Evolutionary conservation across 2,888 invertebrate genomes (phyloP), one percentile per base, ranked within the genome.

Genomic region (Drosophila multiciliata): DNA sequence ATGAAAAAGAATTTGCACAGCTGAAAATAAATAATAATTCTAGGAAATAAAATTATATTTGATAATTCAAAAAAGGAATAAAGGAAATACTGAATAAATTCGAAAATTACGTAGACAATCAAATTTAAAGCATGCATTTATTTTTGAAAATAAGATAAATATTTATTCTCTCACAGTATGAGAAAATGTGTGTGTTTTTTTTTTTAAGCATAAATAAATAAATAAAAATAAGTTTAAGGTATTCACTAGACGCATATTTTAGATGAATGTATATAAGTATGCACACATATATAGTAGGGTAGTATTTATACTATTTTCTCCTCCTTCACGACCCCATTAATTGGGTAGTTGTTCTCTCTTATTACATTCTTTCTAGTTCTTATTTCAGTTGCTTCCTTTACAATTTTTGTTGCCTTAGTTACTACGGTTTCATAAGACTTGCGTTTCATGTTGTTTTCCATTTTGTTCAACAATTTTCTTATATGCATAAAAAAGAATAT

Each of bases 381-480:
- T 59, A 38, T 62, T 59, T 35, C 61, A 50, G 58, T 57, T 71
- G 58, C 65, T 76, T 83, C 62, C 69, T 85, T 80, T 80, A 72
- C 76, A 80, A 75, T 83, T 80, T 80, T 71, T 60, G 75, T 88
- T 82, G 82, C 88, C 91, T 91, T 92, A 91, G 86, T 87, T 91
- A 82, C 92, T 92, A 92, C 81, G 89, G 90, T 80, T 91, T 93
- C 93, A 93, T 93, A 93, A 93, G 93, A 93, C 92, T 90, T 93
- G 92, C 92, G 93, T 92, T 93, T 92, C 93, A 91, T 90, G 80
- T 80, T 71, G 82, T 87, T 77, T 84, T 87, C 89, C 82, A 84
- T 86, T 83, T 82, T 86, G 73, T 83, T 85, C 78, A 84, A 83
- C 76, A 80, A 79, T 87, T 78, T 64, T 66, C 81, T 73, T 82